Base-by-base conservation (phyloP, 2,113 vertebrate species). In the Zingel zingel region DNA sequence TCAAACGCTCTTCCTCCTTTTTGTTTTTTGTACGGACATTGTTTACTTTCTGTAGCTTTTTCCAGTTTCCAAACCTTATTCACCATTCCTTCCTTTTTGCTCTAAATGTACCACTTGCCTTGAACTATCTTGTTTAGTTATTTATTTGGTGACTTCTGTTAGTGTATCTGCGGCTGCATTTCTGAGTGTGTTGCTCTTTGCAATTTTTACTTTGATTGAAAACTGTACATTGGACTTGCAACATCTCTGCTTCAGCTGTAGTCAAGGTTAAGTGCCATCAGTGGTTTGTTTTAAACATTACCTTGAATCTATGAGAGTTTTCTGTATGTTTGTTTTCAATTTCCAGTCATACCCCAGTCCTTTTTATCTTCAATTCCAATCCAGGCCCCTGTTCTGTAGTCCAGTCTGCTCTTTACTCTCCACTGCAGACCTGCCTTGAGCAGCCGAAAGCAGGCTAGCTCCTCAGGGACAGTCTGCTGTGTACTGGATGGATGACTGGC, bases 381-480 rank as follows among this genome's bases (percentile, higher is more conserved):
- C 82, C 72, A 77, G 45, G 57, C 57, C 57, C 62, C 30, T 65
- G n/a, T 39, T 91, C 82, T 86, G 80, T 85, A 83, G 77, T 73
- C 74, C 81, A 67, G 74, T 71, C 70, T 83, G 71, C 86, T 86
- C 88, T 87, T 77, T 82, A 61, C 81, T 88, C 70, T 72, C 14
- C 76, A 74, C 80, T 74, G 83, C 78, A 81, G 77, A 87, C 82
- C 80, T 51, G 85, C 90, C 89, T 88, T 71, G 45, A 90, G 88
- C 84, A 83, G 83, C 78, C 4, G 86, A 93, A 95, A 94, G 83
- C 90, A 92, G 94, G 91, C 86, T 90, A 91, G 90, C 83, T 95
- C 93, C 89, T 94, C 82, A 33, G 93, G 89, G 93, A 91, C 58
- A 2, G 68, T 78, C 69, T 81, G 80, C 79, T 90, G 82, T 81